Percentiles rank a stretch among this genome's conserved stretches.
Conservation (phyloP, 2,113 vertebrate species). For the Nycticorax nycticorax region DNA sequence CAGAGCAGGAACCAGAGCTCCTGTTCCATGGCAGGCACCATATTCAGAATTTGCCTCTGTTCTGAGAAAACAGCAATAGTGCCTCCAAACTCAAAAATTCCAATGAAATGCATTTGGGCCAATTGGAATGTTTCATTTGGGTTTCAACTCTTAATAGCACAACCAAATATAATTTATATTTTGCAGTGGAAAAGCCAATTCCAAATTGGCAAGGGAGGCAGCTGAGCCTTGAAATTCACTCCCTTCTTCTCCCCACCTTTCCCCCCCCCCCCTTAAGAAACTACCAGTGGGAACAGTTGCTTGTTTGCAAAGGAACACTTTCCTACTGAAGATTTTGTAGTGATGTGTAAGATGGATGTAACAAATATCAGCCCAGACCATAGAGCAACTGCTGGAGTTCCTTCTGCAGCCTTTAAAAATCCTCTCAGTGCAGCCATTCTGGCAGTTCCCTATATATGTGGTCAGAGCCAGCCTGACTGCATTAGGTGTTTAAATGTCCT, state of each 20-base stretch:
- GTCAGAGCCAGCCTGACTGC: not conserved
- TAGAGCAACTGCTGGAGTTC: not conserved
- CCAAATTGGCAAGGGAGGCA: not conserved
- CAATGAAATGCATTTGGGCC: not conserved
- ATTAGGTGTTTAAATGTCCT: not conserved
- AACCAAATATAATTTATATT: not conserved
- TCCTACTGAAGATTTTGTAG: not conserved
- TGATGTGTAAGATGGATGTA: not conserved
- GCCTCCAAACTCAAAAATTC: not conserved
- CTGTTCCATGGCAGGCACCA: not conserved
- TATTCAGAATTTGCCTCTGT: not conserved
- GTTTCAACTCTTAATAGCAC: not conserved
- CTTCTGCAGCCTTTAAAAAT: conserved; percentile 17
- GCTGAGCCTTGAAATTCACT: not conserved
- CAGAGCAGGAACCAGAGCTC: not conserved
- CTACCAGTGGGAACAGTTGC: not conserved
- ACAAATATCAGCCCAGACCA: not conserved
- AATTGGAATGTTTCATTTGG: not conserved
- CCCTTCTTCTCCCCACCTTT: not conserved
- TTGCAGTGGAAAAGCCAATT: not conserved
- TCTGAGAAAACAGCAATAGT: not conserved
- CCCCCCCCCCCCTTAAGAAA: not conserved
- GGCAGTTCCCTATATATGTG: not conserved
- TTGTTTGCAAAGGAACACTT: not conserved
- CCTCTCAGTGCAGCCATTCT: not conserved